Evolutionary conservation across 2,888 invertebrate genomes (phyloP).

Genomic region (Actias luna): DNA sequence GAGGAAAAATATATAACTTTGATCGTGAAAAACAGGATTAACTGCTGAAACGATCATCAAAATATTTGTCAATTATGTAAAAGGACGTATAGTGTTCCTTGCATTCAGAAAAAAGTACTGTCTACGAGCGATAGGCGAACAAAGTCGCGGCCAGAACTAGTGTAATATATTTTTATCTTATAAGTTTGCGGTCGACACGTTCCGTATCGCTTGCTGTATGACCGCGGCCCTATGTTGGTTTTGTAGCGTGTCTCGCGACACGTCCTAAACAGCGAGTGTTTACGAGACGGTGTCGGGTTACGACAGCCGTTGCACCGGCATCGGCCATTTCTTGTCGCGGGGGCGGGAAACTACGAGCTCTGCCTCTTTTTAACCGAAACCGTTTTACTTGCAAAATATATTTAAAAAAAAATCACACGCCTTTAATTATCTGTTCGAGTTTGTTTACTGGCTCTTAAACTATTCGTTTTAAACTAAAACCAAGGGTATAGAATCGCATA

Average conservation of each 20-base stretch:
- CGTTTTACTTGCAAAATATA: background rate
- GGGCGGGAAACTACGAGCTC: conserved; percentile 16
- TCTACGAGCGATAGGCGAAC: too few relatives aligned
- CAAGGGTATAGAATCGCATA: too few relatives aligned
- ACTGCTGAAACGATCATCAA: too few relatives aligned
- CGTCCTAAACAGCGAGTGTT: conserved; percentile 33
- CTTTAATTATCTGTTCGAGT: background rate
- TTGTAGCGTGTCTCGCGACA: conserved; percentile 30
- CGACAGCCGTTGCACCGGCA: conserved; percentile 6
- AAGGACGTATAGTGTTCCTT: too few relatives aligned
- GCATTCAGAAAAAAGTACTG: too few relatives aligned
- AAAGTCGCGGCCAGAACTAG: too few relatives aligned
- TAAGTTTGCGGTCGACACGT: background rate
- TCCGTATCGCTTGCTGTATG: conserved; percentile 14
- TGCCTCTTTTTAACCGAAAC: conserved; percentile 3
- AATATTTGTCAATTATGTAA: too few relatives aligned
- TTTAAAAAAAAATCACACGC: background rate
- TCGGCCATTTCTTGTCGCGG: background rate
- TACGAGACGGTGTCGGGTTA: conserved; percentile 13
- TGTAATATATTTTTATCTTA: background rate
- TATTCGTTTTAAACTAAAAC: background rate
- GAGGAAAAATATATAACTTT: too few relatives aligned
- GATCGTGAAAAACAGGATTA: too few relatives aligned
- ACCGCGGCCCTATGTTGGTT: conserved; percentile 24
- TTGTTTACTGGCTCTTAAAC: background rate